Evolutionary conservation across 2,888 invertebrate genomes (phyloP).

Genomic region (Amphipyra tragopoginis): DNA sequence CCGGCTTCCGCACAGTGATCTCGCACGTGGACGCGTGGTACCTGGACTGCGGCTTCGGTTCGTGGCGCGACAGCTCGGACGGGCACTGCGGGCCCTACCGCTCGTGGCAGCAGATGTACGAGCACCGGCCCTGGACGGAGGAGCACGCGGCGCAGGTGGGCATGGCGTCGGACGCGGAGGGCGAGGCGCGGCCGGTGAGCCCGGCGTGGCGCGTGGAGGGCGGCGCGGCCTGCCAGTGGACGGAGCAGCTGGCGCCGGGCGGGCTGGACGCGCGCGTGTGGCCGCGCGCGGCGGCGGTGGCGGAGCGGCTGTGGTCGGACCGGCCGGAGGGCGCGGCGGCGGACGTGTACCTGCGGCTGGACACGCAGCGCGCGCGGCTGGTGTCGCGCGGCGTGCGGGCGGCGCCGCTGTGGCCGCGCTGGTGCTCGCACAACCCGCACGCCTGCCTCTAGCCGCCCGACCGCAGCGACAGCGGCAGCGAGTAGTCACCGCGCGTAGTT

Average conservation of each 20-base stretch:
- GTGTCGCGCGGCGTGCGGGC: constrained; percentile 91
- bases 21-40: constrained; percentile 97
- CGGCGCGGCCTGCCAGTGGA: constrained; percentile 96
- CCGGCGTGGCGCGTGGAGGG: constrained; percentile 91
- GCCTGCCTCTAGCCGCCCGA: constrained; percentile 90
- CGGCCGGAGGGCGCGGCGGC: constrained; percentile 86
- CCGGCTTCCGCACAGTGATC: constrained; percentile 94
- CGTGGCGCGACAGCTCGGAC: constrained; percentile 95
- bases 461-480: constrained; percentile 1
- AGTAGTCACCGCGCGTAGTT: constrained; percentile 12
- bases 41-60: constrained; percentile 96
- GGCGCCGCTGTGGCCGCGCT: constrained; percentile 93
- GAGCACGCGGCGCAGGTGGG: constrained; percentile 84
- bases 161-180: constrained; percentile 87
- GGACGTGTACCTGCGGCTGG: constrained; percentile 92
- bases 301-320: constrained; percentile 94
- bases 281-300: constrained; percentile 95
- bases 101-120: constrained; percentile 96
- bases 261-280: constrained; percentile 94
- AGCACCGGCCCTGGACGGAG: constrained; percentile 94
- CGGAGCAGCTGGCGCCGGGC: constrained; percentile 94
- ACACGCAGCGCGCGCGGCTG: constrained; percentile 92
- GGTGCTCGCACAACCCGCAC: constrained; percentile 94
- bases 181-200: constrained; percentile 75
- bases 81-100: constrained; percentile 96